Percentiles rank a stretch among this genome's conserved stretches.
phyloP scores from a whole-genome alignment of 35 echinoderm and acorn worm genomes.

The Ptychodera flava region DNA sequence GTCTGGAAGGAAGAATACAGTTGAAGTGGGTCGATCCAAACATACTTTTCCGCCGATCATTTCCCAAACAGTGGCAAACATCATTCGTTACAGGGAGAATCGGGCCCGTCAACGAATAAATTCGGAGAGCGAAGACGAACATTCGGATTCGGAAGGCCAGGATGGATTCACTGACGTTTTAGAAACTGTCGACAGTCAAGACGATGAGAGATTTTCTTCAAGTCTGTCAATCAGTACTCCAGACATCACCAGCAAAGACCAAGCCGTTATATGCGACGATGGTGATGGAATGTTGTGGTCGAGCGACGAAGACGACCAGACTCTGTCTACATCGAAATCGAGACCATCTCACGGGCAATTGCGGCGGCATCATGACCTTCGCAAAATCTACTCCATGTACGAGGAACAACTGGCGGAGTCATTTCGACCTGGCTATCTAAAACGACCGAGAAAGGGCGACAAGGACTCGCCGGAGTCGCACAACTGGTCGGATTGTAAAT shows the following conservation, averaged over 20 bases:
- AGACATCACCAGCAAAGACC: background rate
- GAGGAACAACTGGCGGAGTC: background rate
- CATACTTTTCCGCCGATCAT: background rate
- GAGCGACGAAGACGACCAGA: background rate
- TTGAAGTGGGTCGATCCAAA: background rate
- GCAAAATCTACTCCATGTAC: background rate
- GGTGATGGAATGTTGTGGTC: background rate
- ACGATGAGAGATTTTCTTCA: background rate
- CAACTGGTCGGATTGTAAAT: background rate
- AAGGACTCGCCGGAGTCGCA: background rate
- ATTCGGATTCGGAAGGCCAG: background rate
- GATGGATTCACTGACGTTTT: background rate
- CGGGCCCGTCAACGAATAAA: background rate
- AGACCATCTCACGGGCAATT: background rate
- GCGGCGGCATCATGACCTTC: background rate
- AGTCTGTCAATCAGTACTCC: background rate
- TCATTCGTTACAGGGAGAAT: conserved; percentile 4
- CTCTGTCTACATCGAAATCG: too few relatives aligned
- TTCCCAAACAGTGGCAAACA: background rate
- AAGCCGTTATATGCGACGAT: background rate
- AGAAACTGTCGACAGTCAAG: background rate
- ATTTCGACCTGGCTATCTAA: background rate
- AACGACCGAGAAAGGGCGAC: background rate
- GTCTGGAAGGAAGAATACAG: background rate
- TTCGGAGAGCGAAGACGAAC: background rate